Percentiles rank a stretch among this genome's conserved stretches.
Conservation (phyloP, 2,888 invertebrate genomes). For the Mellilla xanthometata region DNA sequence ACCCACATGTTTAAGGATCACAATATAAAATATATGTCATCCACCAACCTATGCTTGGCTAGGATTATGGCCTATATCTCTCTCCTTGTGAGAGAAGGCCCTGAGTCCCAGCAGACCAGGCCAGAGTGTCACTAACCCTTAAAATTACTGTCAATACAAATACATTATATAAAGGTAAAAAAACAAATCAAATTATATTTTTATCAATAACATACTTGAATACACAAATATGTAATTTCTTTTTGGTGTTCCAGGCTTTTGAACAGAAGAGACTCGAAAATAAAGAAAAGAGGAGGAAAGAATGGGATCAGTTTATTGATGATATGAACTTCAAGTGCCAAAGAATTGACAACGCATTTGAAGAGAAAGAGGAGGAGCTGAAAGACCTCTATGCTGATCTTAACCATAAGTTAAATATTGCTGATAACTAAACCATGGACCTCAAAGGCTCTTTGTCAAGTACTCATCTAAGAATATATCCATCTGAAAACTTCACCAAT, state of each 20-base stretch:
- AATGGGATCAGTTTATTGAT: constrained; percentile 90
- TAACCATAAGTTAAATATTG: constrained; percentile 87
- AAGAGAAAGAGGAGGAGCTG: constrained; percentile 90
- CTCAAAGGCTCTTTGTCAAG: constrained; percentile 84
- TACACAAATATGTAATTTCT: too few species aligned
- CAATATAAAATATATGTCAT: too few species aligned
- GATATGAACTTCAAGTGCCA: constrained; percentile 89
- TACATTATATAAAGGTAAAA: too few species aligned
- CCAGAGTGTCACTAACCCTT: too few species aligned
- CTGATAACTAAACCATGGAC: constrained; percentile 71
- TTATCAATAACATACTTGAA: too few species aligned
- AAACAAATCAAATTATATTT: too few species aligned
- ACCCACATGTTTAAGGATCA: too few species aligned
- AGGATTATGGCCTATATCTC: too few species aligned
- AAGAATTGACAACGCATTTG: constrained; percentile 89
- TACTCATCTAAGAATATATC: constrained; percentile 84
- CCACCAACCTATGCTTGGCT: too few species aligned
- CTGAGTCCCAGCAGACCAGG: too few species aligned
- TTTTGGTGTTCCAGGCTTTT: constrained; percentile 42
- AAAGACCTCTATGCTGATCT: constrained; percentile 88
- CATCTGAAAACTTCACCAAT: constrained; percentile 81
- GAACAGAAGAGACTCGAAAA: constrained; percentile 54
- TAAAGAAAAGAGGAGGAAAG: constrained; percentile 63
- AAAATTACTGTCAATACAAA: too few species aligned
- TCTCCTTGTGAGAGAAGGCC: too few species aligned